Evolutionary conservation across 2,888 invertebrate genomes (phyloP), one percentile per base, ranked within the genome.

Genomic region (Dynastes hyllus): DNA sequence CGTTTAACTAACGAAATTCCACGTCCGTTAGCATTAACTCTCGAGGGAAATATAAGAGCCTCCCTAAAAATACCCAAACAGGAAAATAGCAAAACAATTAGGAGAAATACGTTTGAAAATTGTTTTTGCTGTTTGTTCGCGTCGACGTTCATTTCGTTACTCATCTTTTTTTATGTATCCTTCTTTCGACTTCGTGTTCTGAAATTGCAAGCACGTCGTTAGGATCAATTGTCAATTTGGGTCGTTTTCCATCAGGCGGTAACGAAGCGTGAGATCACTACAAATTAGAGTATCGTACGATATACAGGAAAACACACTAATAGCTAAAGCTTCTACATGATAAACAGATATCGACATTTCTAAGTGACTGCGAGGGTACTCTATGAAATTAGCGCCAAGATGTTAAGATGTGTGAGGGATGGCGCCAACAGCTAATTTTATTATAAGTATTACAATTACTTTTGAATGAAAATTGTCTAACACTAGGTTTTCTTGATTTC

Each of bases 121-220:
- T 45, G 51, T 69, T 69, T 45, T 45, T 11, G 45, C 51, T 69
- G 32, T 37, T 37, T 37, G 32, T 5, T 69, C 69, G 69, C 51
- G 69, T 69, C 29, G 69, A 51, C 69, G n/a, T 51, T 16, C 22
- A 8, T 45, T 69, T 22, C 50, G 22, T 69, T 50, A 16, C 16
- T 16, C 45, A 40, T 45, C 69, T 69, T 51, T 51, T 22, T 51
- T 51, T 51, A 37, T n/a, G 9, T 32, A 27, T 51, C 51, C 9
- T 29, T 69, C 51, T 9, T 51, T 13, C 51, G 50, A 13, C 27
- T 29, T 5, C 40, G 13, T 40, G 69, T 51, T 51, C 51, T 13
- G 69, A 69, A 69, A 69, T 69, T 69, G 51, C 69, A 69, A 69
- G 69, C 69, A 69, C 51, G 51, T 69, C 51, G 69, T 69, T 69